phyloP scores from a whole-genome alignment of 1,140 invertebrate genomes.

The Aphidius gifuensis region DNA sequence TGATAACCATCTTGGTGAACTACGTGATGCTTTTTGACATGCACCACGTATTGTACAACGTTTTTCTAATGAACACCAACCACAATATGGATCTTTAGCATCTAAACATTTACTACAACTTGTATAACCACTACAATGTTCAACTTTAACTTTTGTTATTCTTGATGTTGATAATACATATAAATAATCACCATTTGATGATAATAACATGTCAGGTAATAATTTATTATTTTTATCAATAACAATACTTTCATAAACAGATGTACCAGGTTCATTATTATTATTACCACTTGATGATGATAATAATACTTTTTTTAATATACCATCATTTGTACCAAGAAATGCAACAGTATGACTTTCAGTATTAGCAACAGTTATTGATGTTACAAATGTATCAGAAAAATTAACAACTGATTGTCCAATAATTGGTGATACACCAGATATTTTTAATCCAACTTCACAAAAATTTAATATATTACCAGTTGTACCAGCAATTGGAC shows the following conservation, averaged over 20 bases:
- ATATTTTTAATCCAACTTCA: constrained; percentile 88
- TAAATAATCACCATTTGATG: constrained; percentile 70
- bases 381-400: constrained; percentile 76
- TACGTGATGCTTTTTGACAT: constrained; percentile 85
- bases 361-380: constrained; percentile 78
- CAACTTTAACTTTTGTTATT: constrained; percentile 87
- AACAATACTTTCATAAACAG: constrained; percentile 72
- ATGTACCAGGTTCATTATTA: no score
- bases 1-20: constrained; percentile 88
- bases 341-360: constrained; percentile 89
- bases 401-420: constrained; percentile 72
- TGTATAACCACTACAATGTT: constrained; percentile 83
- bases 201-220: constrained; percentile 78
- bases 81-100: constrained; percentile 94
- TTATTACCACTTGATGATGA: constrained; percentile 55
- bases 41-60: constrained; percentile 81
- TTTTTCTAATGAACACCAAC: constrained; percentile 96
- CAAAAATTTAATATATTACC: constrained; percentile 91
- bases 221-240: constrained; percentile 73
- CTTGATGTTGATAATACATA: constrained; percentile 72
- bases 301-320: constrained; percentile 77
- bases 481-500: constrained; percentile 77
- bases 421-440: constrained; percentile 78
- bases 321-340: constrained; percentile 76
- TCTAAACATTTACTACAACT: constrained; percentile 89